A percentile compares a stretch with the other conserved stretches of the same genome.
Conservation (phyloP, 2,888 invertebrate species). For the Onthophagus sagittarius region DNA sequence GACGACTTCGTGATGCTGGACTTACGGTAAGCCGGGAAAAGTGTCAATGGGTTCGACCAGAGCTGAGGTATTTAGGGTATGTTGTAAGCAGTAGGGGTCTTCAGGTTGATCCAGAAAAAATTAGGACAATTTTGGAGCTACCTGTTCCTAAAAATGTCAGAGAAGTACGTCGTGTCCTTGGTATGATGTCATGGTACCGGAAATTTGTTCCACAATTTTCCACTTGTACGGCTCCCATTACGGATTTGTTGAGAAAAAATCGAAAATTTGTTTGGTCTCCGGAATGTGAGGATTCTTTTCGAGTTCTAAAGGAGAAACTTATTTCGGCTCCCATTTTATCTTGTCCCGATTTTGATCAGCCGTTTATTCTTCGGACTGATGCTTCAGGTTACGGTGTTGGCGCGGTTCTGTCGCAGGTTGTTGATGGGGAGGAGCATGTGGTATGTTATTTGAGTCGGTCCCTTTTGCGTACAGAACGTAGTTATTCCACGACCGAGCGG, state of each 20-base stretch:
- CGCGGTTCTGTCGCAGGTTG: slow-evolving; percentile 17
- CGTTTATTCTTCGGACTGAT: too few relatives aligned
- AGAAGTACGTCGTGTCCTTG: slow-evolving; percentile 26
- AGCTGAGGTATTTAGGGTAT: slow-evolving; percentile 33
- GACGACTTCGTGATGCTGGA: slow-evolving; percentile 23
- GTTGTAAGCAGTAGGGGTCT: too few relatives aligned
- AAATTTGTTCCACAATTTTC: slow-evolving; percentile 24
- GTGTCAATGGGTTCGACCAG: slow-evolving; percentile 26
- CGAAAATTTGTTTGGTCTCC: slow-evolving; percentile 13
- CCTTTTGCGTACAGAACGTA: slow-evolving; percentile 22
- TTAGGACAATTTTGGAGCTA: too few relatives aligned
- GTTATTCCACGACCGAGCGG: slow-evolving; percentile 24
- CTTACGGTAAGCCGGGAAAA: slow-evolving; percentile 31
- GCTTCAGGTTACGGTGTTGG: slow-evolving; percentile 28
- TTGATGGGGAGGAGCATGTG: slow-evolving; percentile 14
- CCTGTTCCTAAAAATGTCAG: slow-evolving; percentile 24
- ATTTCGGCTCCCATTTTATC: slow-evolving; percentile 24
- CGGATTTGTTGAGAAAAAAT: slow-evolving; percentile 23
- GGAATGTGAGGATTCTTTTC: slow-evolving; percentile 13
- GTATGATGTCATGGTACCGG: slow-evolving; percentile 26
- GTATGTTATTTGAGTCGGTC: slow-evolving; percentile 19
- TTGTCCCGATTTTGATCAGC: slow-evolving; percentile 19
- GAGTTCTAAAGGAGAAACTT: slow-evolving; percentile 13
- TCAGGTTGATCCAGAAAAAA: too few relatives aligned
- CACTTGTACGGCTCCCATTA: slow-evolving; percentile 15